These are phyloP conservation scores for Aethes cnicana DNA, from an alignment of 2,888 invertebrate species.

Conservation along the genomic window DNA sequence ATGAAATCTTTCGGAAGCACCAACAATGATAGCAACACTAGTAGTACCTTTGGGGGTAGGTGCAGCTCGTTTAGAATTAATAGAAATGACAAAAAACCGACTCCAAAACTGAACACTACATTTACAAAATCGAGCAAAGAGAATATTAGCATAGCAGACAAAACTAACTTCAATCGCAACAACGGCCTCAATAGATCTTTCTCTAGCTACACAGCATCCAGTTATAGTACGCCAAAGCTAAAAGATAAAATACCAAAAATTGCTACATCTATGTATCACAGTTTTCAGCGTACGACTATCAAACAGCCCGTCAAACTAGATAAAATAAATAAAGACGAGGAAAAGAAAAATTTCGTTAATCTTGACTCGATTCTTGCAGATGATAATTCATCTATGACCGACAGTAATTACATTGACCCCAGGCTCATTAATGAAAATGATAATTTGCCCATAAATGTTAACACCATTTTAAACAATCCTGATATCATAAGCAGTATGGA, in stretches of 20 bases:
- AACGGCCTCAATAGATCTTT: slow-evolving; percentile 71
- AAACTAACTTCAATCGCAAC: slow-evolving; percentile 65
- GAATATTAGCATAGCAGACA: slow-evolving; percentile 67
- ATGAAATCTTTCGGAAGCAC: slow-evolving; percentile 78
- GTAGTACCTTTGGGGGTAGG: slow-evolving; percentile 63
- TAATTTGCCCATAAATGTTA: slow-evolving; percentile 84
- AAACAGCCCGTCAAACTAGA: slow-evolving; percentile 74
- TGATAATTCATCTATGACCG: slow-evolving; percentile 74
- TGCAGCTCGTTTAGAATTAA: slow-evolving; percentile 75
- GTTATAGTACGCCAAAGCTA: slow-evolving; percentile 71
- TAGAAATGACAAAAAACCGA: slow-evolving; percentile 71
- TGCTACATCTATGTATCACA: slow-evolving; percentile 74
- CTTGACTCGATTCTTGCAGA: slow-evolving; percentile 67
- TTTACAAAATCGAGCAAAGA: slow-evolving; percentile 78
- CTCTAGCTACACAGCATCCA: slow-evolving; percentile 69
- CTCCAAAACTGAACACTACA: slow-evolving; percentile 71
- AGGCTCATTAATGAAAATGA: slow-evolving; percentile 87
- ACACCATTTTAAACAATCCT: slow-evolving; percentile 75
- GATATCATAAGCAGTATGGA: slow-evolving; percentile 80
- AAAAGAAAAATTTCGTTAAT: slow-evolving; percentile 75
- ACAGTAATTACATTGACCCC: slow-evolving; percentile 81
- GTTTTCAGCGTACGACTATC: slow-evolving; percentile 70
- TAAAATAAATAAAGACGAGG: slow-evolving; percentile 68
- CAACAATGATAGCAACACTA: slow-evolving; percentile 62
- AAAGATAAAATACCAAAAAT: slow-evolving; percentile 78